Conservation (phyloP, 2,888 invertebrate species). For the Eupeodes latifasciatus region DNA sequence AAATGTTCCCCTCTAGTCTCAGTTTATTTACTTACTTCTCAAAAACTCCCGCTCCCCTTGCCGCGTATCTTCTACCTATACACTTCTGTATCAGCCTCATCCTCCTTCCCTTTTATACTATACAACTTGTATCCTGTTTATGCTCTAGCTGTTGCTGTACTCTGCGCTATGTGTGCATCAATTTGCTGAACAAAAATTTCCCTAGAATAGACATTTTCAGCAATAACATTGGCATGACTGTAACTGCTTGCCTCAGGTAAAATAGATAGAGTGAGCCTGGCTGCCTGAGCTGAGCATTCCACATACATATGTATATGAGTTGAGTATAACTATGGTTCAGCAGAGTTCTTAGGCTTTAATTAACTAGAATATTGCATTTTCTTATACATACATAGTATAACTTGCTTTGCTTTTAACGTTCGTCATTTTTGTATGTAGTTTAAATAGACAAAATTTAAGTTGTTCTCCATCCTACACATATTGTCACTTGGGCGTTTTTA, state of each 20-base stretch:
- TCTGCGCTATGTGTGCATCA: conserved; percentile 40
- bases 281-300: not conserved
- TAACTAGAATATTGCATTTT: conserved; percentile 64
- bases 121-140: not conserved
- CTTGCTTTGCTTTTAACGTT: not conserved
- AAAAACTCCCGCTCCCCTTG: not conserved
- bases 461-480: not conserved
- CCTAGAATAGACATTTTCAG: conserved; percentile 50
- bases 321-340: conserved; percentile 25
- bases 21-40: conserved; percentile 10
- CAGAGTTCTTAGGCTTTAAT: conserved; percentile 48
- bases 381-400: not conserved
- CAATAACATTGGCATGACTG: conserved; percentile 63
- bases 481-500: not conserved
- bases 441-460: conserved; percentile 15
- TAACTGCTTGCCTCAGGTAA: conserved; percentile 68
- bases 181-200: conserved; percentile 66
- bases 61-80: too few relatives aligned
- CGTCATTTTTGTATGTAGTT: not conserved
- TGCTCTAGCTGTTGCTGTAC: not conserved
- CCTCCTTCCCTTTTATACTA: too few relatives aligned
- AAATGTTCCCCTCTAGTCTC: conserved; percentile 31
- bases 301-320: conserved; percentile 13
- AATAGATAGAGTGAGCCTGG: too few relatives aligned
- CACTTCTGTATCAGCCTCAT: too few relatives aligned